Conservation (phyloP, 2,888 invertebrate genomes). For the Dermolepida albohirtum region DNA sequence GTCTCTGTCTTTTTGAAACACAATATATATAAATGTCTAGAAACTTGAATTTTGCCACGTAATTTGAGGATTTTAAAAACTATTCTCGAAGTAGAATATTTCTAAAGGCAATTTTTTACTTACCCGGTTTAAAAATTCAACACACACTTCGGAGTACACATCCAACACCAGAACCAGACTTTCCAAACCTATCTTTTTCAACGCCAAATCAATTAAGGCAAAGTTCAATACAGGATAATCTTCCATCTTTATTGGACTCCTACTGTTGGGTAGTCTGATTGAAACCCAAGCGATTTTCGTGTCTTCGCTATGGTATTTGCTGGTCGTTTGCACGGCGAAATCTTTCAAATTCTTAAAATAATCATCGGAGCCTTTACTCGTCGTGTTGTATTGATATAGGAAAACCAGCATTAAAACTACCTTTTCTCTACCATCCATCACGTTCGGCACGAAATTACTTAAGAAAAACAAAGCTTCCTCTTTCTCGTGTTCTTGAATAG, state of each 20-base stretch:
- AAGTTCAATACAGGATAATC: constrained; percentile 66
- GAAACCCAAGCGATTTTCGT: constrained; percentile 79
- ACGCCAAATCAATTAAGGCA: constrained; percentile 75
- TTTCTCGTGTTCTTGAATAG: constrained; percentile 71
- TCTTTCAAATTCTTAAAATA: constrained; percentile 70
- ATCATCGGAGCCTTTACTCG: constrained; percentile 71
- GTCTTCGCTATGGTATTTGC: constrained; percentile 76
- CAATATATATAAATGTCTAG: no score
- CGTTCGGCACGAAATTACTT: constrained; percentile 73
- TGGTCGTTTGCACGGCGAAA: constrained; percentile 71
- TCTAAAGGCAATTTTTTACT: no score
- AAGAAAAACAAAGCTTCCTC: constrained; percentile 76
- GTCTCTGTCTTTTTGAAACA: no score
- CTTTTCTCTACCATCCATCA: constrained; percentile 81
- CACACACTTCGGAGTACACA: constrained; percentile 76
- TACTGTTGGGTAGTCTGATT: constrained; percentile 68
- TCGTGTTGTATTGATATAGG: constrained; percentile 72
- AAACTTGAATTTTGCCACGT: no score
- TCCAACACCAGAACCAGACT: constrained; percentile 78
- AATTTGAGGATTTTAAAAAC: no score
- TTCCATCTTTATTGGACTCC: constrained; percentile 55
- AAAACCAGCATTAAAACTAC: constrained; percentile 82
- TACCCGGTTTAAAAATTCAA: constrained; percentile 91
- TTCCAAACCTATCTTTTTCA: constrained; percentile 78
- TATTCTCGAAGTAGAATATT: no score